Conservation (phyloP, 2,113 vertebrate genomes). For the Tautogolabrus adspersus region DNA sequence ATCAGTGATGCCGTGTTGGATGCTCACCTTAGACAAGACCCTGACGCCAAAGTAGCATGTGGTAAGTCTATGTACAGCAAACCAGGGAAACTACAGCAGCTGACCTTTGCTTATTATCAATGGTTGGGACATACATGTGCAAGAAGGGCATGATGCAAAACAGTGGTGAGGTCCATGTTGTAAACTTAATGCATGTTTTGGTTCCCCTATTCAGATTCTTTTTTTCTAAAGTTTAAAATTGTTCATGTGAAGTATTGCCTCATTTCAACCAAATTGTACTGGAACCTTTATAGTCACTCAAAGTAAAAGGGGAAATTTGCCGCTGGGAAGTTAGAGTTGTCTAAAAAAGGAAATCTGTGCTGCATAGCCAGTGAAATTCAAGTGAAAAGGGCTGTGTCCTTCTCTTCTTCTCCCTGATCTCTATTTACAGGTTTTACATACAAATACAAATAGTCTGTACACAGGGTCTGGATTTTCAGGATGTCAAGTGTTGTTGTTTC, state of each 20-base stretch:
- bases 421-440: no score
- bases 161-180: background rate
- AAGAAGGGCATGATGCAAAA: background rate
- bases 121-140: background rate
- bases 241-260: background rate
- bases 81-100: background rate
- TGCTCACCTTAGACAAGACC: constrained; percentile 82
- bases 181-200: background rate
- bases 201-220: background rate
- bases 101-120: background rate
- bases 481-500: no score
- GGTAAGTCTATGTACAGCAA: constrained; percentile 66
- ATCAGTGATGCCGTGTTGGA: constrained; percentile 85
- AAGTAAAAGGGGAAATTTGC: no score
- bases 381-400: no score
- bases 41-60: constrained; percentile 85
- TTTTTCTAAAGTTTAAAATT: no score
- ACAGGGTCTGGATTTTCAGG: no score
- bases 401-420: no score
- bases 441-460: no score
- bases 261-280: background rate
- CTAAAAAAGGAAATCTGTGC: no score
- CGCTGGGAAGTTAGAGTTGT: no score
- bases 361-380: no score
- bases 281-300: no score